Conservation (phyloP, 2,888 invertebrate species). For the Epistrophe grossulariae region DNA sequence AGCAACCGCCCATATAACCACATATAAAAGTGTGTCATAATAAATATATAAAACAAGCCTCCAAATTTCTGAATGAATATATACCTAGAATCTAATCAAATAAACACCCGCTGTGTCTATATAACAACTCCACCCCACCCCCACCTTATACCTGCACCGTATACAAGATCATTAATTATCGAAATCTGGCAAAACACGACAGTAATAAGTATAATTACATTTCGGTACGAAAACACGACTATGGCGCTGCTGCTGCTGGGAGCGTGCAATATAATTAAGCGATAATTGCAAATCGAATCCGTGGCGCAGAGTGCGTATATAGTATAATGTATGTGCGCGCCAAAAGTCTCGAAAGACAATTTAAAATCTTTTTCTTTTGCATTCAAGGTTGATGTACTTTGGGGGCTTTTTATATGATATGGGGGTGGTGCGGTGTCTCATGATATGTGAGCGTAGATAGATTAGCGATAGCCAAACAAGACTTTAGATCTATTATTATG, state of each 20-base stretch:
- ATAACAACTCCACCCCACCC: not conserved
- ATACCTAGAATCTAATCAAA: constrained; percentile 42
- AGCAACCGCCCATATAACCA: constrained; percentile 62
- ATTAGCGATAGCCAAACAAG: constrained; percentile 70
- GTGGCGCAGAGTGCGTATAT: not conserved
- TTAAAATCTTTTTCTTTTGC: constrained; percentile 18
- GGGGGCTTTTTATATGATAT: not conserved
- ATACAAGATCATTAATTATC: constrained; percentile 33
- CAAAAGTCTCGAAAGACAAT: constrained; percentile 17
- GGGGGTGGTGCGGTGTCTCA: constrained; percentile 32
- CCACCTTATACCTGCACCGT: not conserved
- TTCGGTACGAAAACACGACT: not conserved
- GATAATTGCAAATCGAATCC: constrained; percentile 68
- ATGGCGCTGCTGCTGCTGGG: constrained; percentile 32
- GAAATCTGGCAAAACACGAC: constrained; percentile 43
- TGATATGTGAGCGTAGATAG: constrained; percentile 51
- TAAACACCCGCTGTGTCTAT: constrained; percentile 47
- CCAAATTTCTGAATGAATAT: constrained; percentile 20
- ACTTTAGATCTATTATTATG: constrained; percentile 14
- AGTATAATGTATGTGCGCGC: constrained; percentile 19
- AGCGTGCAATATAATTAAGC: constrained; percentile 65
- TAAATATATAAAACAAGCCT: constrained; percentile 5
- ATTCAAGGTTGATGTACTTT: constrained; percentile 69
- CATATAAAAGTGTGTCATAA: constrained; percentile 41
- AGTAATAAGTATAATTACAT: constrained; percentile 63